Percentiles rank a stretch among this genome's conserved stretches.
Evolutionary conservation across 2,888 invertebrate genomes (phyloP).

Genomic region (Auanema sp.): DNA sequence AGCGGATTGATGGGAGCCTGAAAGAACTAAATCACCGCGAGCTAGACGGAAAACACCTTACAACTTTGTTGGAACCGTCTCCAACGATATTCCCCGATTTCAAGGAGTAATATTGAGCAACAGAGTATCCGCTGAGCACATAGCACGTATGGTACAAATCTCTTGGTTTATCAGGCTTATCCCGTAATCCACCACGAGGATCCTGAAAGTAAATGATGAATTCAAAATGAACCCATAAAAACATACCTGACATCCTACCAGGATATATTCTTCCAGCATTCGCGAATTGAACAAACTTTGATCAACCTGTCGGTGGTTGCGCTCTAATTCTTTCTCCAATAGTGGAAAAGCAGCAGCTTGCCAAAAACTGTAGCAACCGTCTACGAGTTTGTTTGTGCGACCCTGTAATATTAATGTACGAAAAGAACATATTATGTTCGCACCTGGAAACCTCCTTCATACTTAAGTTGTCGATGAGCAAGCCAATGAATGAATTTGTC

Average conservation of each 20-base stretch:
- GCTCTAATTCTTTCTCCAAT: slow-evolving; percentile 40
- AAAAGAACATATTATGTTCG: slow-evolving; percentile 3
- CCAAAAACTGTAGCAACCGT: slow-evolving; percentile 99
- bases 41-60: too few species aligned
- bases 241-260: slow-evolving; percentile 82
- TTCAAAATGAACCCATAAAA: slow-evolving; percentile 38
- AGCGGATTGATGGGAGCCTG: slow-evolving; percentile 44
- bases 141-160: slow-evolving; percentile 98
- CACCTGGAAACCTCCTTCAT: slow-evolving; percentile 86
- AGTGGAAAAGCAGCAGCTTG: slow-evolving; percentile 83
- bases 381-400: slow-evolving; percentile 94
- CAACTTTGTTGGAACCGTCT: slow-evolving; percentile 37
- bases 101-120: slow-evolving; percentile 77
- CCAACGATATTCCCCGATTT: slow-evolving; percentile 38
- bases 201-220: slow-evolving; percentile 15
- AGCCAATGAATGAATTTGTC: slow-evolving; percentile 70
- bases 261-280: slow-evolving; percentile 88
- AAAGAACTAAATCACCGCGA: slow-evolving; percentile 1
- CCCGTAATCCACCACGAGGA: slow-evolving; percentile 80
- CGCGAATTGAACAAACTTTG: slow-evolving; percentile 39
- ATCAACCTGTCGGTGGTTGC: background rate
- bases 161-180: slow-evolving; percentile 89
- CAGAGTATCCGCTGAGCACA: slow-evolving; percentile 86
- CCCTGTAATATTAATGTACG: slow-evolving; percentile 71
- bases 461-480: slow-evolving; percentile 84